Conservation (phyloP, 1,140 invertebrate genomes). For the Magallana ariakensis region DNA sequence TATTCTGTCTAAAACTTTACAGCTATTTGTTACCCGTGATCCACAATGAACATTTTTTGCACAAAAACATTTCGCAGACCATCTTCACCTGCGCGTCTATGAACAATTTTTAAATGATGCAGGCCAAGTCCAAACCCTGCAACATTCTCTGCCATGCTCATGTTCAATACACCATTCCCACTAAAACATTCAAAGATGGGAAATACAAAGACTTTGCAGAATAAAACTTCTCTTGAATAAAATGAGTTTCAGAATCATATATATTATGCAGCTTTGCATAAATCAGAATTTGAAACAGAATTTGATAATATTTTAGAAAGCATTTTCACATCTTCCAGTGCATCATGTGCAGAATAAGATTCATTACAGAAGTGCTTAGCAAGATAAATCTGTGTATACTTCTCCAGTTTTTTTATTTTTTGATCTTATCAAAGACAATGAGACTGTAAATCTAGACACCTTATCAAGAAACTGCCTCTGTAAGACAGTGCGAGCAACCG, state of each 20-base stretch:
- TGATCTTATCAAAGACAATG: not conserved
- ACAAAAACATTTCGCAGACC: not conserved
- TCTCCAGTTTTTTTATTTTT: not conserved
- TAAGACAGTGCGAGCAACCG: not conserved
- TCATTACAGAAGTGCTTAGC: not conserved
- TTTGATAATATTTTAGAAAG: not conserved
- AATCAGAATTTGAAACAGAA: not conserved
- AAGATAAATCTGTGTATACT: not conserved
- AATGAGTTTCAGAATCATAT: not conserved
- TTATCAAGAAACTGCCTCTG: not conserved
- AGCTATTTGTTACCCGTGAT: not conserved
- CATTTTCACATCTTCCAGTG: not conserved
- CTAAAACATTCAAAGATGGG: not conserved
- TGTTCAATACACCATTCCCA: not conserved
- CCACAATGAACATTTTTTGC: not conserved
- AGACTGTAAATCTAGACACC: not conserved
- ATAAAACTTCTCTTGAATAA: not conserved
- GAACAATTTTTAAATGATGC: not conserved
- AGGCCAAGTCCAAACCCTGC: not conserved
- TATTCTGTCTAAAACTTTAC: not conserved
- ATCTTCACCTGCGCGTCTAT: not conserved
- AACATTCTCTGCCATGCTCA: constrained; percentile 14
- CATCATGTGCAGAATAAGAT: not conserved
- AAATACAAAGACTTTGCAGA: not conserved
- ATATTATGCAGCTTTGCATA: not conserved